phyloP scores from a whole-genome alignment of 2,888 invertebrate genomes.

The Drosophila putrida region DNA sequence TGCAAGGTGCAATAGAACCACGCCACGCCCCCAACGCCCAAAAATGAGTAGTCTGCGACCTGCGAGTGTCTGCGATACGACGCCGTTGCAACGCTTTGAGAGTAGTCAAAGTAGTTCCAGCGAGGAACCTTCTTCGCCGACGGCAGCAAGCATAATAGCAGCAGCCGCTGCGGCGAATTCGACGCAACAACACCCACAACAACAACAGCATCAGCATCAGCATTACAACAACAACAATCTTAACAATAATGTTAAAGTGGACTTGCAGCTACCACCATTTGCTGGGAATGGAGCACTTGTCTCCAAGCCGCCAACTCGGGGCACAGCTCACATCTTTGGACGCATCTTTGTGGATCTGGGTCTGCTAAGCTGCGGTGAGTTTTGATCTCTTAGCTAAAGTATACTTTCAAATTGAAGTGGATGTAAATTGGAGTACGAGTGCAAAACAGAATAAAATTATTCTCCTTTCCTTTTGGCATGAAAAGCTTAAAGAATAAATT shows the following conservation, averaged over 20 bases:
- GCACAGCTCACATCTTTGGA: slow-evolving; percentile 67
- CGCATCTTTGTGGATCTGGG: slow-evolving; percentile 72
- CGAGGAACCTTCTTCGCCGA: slow-evolving; percentile 82
- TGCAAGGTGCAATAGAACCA: slow-evolving; percentile 61
- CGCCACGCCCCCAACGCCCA: slow-evolving; percentile 25
- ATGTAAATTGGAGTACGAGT: not conserved
- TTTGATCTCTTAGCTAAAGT: not conserved
- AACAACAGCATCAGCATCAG: slow-evolving; percentile 25
- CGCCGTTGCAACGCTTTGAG: slow-evolving; percentile 80
- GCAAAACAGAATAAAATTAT: not conserved
- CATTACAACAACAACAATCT: slow-evolving; percentile 54
- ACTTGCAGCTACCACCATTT: slow-evolving; percentile 73
- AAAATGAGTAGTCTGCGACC: slow-evolving; percentile 76
- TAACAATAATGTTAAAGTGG: slow-evolving; percentile 75
- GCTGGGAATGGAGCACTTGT: slow-evolving; percentile 32
- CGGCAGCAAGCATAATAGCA: slow-evolving; percentile 57
- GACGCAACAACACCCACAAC: slow-evolving; percentile 23
- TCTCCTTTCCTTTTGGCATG: not conserved
- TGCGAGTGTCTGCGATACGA: slow-evolving; percentile 78
- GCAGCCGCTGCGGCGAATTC: slow-evolving; percentile 41
- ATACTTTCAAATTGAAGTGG: slow-evolving; percentile 9
- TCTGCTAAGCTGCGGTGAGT: slow-evolving; percentile 79
- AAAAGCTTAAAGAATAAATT: not conserved
- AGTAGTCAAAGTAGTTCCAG: slow-evolving; percentile 81
- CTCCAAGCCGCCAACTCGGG: slow-evolving; percentile 34